Conservation (phyloP, 2,888 invertebrate genomes). For the Pachymerium ferrugineum region DNA sequence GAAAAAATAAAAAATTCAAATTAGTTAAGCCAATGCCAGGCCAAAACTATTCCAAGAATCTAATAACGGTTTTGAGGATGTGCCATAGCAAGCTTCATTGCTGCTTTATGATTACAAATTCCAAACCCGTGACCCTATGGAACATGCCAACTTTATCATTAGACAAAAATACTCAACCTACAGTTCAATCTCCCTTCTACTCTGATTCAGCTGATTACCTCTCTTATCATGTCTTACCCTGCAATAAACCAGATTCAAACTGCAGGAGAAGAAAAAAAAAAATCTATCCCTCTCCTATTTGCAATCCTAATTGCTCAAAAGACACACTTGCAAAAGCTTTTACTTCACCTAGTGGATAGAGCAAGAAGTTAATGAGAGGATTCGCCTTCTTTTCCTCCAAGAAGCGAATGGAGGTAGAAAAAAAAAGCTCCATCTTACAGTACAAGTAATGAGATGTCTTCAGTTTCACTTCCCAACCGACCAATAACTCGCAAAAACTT, state of each 20-base stretch:
- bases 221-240: background rate
- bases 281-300: slow-evolving; percentile 23
- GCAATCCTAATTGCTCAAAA: slow-evolving; percentile 24
- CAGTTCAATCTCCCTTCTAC: slow-evolving; percentile 6
- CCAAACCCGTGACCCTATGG: slow-evolving; percentile 7
- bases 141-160: slow-evolving; percentile 22
- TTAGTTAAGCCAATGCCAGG: background rate
- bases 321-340: slow-evolving; percentile 27
- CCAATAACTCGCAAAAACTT: background rate
- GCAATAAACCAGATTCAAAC: slow-evolving; percentile 24
- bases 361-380: slow-evolving; percentile 5
- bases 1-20: background rate
- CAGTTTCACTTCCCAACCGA: background rate
- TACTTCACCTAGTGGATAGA: slow-evolving; percentile 23
- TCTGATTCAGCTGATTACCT: slow-evolving; percentile 9
- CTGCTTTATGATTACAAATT: slow-evolving; percentile 16
- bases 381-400: background rate
- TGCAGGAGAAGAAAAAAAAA: background rate
- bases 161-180: background rate
- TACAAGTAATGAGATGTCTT: background rate
- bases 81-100: slow-evolving; percentile 6
- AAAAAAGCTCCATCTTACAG: background rate
- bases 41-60: background rate
- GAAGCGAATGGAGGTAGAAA: too few relatives aligned
- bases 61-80: background rate